Conservation (phyloP, 2,888 invertebrate species). For the Drosophila antonietae region DNA sequence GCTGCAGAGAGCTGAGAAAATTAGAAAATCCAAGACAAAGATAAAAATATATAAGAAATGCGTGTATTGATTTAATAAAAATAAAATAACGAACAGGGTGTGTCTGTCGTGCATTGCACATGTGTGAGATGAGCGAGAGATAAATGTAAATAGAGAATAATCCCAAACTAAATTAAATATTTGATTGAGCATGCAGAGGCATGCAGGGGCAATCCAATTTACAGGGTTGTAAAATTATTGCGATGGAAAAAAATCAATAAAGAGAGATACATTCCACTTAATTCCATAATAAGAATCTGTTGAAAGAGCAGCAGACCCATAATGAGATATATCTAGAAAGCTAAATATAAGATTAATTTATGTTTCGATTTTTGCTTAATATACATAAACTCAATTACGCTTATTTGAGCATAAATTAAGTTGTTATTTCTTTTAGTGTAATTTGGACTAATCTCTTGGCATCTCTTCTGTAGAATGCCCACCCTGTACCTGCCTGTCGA, state of each 20-base stretch:
- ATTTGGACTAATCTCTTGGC: not conserved
- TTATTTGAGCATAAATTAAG: not conserved
- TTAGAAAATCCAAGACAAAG: constrained; percentile 68
- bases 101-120: not conserved
- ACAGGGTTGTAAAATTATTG: constrained; percentile 3
- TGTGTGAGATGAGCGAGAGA: not conserved
- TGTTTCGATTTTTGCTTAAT: not conserved
- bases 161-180: constrained; percentile 8
- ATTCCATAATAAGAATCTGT: not conserved
- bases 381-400: not conserved
- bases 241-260: constrained; percentile 20
- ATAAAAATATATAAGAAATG: constrained; percentile 78
- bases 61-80: constrained; percentile 77
- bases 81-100: constrained; percentile 69
- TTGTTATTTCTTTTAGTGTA: constrained; percentile 5
- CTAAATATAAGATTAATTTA: not conserved
- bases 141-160: not conserved
- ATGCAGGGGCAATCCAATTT: not conserved
- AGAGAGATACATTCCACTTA: too few species aligned
- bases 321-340: not conserved
- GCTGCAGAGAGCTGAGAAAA: constrained; percentile 56
- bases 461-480: constrained; percentile 9
- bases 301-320: not conserved
- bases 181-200: not conserved
- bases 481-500: constrained; percentile 58